Percentiles rank a stretch among this genome's conserved stretches.
Evolutionary conservation across 1,140 invertebrate genomes (phyloP).

Genomic region (Ceratina australensis): DNA sequence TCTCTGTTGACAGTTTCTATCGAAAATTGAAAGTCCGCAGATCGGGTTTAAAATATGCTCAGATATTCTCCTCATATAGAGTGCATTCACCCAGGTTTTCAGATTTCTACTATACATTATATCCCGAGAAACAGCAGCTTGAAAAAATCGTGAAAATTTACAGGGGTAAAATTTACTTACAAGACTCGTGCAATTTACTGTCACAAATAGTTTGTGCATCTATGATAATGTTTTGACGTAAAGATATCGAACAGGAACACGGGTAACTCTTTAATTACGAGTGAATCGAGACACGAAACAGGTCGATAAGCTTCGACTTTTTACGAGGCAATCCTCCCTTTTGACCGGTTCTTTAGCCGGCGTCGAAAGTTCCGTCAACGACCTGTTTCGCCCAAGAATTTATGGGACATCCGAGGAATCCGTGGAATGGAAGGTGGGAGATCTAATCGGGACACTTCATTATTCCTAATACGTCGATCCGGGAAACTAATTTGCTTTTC

Average conservation of each 20-base stretch:
- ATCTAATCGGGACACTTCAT: not conserved
- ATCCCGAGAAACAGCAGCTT: too few relatives aligned
- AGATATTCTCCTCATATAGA: too few relatives aligned
- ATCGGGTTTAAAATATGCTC: too few relatives aligned
- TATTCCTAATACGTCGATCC: not conserved
- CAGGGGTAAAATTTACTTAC: too few relatives aligned
- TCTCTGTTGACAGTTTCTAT: too few relatives aligned
- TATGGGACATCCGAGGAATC: slow-evolving; percentile 3
- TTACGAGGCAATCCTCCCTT: slow-evolving; percentile 3
- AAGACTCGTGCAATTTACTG: too few relatives aligned
- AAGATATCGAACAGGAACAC: not conserved
- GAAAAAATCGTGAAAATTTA: too few relatives aligned
- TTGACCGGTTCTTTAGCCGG: not conserved
- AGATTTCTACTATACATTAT: too few relatives aligned
- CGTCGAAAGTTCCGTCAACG: not conserved
- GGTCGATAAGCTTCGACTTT: slow-evolving; percentile 13
- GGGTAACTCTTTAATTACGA: slow-evolving; percentile 34
- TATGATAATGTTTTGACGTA: too few relatives aligned
- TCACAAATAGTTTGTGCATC: too few relatives aligned
- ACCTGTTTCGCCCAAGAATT: slow-evolving; percentile 9
- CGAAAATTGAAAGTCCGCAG: too few relatives aligned
- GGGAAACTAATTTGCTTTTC: slow-evolving; percentile 1
- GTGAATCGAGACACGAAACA: slow-evolving; percentile 19
- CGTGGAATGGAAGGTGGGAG: slow-evolving; percentile 4
- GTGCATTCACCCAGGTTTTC: too few relatives aligned